Conservation (phyloP, 92 coral and sea anemone species). For the Porites evermanni region DNA sequence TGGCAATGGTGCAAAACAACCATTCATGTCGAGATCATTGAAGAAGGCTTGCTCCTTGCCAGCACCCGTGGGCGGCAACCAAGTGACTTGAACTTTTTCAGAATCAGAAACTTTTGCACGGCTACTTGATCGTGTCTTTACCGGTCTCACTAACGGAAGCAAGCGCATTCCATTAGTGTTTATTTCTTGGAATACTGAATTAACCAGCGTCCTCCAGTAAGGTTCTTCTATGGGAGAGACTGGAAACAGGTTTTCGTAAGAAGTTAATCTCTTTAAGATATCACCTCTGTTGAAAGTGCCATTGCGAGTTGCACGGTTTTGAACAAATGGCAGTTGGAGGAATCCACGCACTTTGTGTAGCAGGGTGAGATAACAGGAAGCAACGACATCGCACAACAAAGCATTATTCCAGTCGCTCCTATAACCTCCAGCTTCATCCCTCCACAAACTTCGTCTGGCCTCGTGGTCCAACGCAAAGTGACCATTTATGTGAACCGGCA, state of each 20-base stretch:
- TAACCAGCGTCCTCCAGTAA: conserved; percentile 64
- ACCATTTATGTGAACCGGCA: conserved; percentile 87
- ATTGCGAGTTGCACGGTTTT: not conserved
- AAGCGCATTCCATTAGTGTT: conserved; percentile 1
- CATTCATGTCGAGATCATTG: conserved; percentile 22
- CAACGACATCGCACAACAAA: conserved; percentile 54
- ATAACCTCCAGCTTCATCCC: conserved; percentile 62
- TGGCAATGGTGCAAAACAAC: conserved; percentile 8
- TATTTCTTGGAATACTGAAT: conserved; percentile 62
- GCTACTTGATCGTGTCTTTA: not conserved
- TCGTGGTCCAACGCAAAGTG: conserved; percentile 80
- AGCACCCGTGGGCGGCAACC: conserved; percentile 63
- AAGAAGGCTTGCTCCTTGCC: conserved; percentile 47
- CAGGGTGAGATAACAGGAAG: conserved; percentile 64
- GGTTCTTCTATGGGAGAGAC: not conserved
- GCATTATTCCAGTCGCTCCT: conserved; percentile 71
- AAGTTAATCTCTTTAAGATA: conserved; percentile 7
- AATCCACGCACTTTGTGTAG: conserved; percentile 44
- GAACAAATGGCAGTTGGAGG: conserved; percentile 9
- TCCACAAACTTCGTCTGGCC: conserved; percentile 65
- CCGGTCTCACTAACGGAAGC: conserved; percentile 48
- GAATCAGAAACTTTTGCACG: not conserved
- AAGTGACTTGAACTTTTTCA: conserved; percentile 9
- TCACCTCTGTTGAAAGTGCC: not conserved
- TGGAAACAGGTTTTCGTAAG: conserved; percentile 65